phyloP scores from a whole-genome alignment of 2,113 vertebrate genomes.

The Chloropsis cyanopogon region DNA sequence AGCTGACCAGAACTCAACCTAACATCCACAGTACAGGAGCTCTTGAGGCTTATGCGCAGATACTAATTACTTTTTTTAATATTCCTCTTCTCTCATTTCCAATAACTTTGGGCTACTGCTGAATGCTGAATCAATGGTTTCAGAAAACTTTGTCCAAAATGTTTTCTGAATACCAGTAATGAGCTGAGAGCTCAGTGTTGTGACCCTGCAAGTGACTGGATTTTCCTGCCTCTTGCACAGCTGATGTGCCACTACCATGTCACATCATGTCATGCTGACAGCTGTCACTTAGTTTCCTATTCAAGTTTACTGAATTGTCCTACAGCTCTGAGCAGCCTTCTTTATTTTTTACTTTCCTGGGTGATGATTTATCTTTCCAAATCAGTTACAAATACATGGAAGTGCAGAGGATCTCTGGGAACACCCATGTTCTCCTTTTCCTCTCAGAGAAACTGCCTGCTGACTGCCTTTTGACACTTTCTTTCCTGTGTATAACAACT shows the following conservation, averaged over 20 bases:
- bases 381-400: not conserved
- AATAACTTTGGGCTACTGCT: not conserved
- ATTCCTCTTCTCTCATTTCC: not conserved
- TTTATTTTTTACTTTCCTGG: not conserved
- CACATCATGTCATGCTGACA: not conserved
- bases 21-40: not conserved
- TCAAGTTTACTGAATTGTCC: not conserved
- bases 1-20: not conserved
- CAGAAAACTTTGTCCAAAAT: not conserved
- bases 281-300: not conserved
- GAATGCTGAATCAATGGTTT: not conserved
- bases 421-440: not conserved
- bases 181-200: not conserved
- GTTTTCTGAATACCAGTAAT: not conserved
- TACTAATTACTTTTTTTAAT: not conserved
- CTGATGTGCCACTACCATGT: not conserved
- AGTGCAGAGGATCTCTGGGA: not conserved
- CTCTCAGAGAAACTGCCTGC: not conserved
- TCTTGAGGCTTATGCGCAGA: not conserved
- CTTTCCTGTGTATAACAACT: not conserved
- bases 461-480: not conserved
- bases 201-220: not conserved
- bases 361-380: not conserved
- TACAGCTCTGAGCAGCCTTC: not conserved
- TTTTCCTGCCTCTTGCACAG: not conserved